These are phyloP conservation scores for Papilio gigon DNA, from an alignment of 2,888 invertebrate species.

Conservation along the genomic window DNA sequence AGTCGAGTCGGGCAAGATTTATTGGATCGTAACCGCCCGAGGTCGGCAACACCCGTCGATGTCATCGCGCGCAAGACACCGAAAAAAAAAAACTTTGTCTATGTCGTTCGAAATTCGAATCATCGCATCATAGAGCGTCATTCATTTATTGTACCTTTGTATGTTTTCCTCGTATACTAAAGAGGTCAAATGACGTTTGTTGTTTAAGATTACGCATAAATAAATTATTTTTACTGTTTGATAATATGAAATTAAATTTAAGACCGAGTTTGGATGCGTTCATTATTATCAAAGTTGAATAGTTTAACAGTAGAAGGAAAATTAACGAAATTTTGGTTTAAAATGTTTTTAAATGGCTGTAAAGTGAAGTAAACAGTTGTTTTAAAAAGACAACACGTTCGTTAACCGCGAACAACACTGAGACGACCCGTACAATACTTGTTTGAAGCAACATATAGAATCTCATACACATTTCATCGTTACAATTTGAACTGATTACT, in stretches of 20 bases:
- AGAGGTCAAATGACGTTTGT: slow-evolving; percentile 13
- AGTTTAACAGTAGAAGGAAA: background rate
- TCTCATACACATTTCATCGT: slow-evolving; percentile 10
- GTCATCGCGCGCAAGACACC: slow-evolving; percentile 58
- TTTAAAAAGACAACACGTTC: slow-evolving; percentile 31
- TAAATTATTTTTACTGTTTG: no score
- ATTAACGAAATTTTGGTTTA: background rate
- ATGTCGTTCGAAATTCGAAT: slow-evolving; percentile 46
- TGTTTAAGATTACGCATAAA: background rate
- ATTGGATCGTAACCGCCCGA: slow-evolving; percentile 79
- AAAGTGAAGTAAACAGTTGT: slow-evolving; percentile 10
- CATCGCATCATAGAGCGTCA: slow-evolving; percentile 35
- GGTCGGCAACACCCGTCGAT: slow-evolving; percentile 68
- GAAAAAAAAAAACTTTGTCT: slow-evolving; percentile 51
- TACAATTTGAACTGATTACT: background rate
- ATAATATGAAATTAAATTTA: no score
- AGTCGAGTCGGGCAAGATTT: slow-evolving; percentile 67
- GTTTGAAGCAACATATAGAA: slow-evolving; percentile 18
- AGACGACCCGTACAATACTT: slow-evolving; percentile 15
- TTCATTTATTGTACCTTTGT: slow-evolving; percentile 33
- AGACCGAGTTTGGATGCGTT: no score
- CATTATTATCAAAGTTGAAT: no score
- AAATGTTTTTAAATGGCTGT: slow-evolving; percentile 35
- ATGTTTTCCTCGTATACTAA: slow-evolving; percentile 33
- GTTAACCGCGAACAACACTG: slow-evolving; percentile 12